Evolutionary conservation across 2,113 vertebrate species (phyloP), one percentile per base, ranked within the genome.

Genomic region (Calyptommatus sinebrachiatus): DNA sequence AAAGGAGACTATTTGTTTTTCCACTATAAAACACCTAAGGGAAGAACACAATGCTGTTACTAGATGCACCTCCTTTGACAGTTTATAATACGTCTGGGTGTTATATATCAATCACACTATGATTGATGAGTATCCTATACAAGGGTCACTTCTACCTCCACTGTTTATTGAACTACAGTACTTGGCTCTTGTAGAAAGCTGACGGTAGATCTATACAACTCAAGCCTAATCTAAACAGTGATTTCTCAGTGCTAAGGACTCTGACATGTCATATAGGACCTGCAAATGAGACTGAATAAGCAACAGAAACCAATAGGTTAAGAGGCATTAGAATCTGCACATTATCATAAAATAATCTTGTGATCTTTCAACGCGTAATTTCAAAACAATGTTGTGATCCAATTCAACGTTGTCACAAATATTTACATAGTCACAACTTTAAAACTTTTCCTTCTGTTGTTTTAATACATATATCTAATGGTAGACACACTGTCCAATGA

Each of bases 231-330:
- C 76, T 76, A 35, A 88, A 20, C 26, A 53, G 80, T 28, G 82
- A 91, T 92, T 91, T 90, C 86, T 91, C 86, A 89, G 71, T 50
- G 60, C 71, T 93, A 92, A 88, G 79, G 78, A 85, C 85, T 81
- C 79, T 88, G 78, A 79, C 35, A 21, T 76, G 66, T 65, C 26
- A 75, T n/a, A 46, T 29, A 83, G 85, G 78, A 16, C 6, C 20
- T 35, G 75, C 66, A 31, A 48, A 57, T 69, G 46, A 76, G 79
- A 84, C 78, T 78, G 80, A 84, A 61, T 0, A 18, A 57, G 70
- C 31, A 74, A 41, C 28, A 60, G 79, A 14, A 74, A 14, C 46
- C 24, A 66, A 81, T 77, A 73, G 72, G 48, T 57, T 16, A 1
- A 0, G 8, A 14, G 50, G 1, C 29, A 69, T 41, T 28, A 71